These are phyloP conservation scores for Mus minutoides DNA, from an alignment of 2,797 vertebrate genomes.

Conservation along the genomic window DNA sequence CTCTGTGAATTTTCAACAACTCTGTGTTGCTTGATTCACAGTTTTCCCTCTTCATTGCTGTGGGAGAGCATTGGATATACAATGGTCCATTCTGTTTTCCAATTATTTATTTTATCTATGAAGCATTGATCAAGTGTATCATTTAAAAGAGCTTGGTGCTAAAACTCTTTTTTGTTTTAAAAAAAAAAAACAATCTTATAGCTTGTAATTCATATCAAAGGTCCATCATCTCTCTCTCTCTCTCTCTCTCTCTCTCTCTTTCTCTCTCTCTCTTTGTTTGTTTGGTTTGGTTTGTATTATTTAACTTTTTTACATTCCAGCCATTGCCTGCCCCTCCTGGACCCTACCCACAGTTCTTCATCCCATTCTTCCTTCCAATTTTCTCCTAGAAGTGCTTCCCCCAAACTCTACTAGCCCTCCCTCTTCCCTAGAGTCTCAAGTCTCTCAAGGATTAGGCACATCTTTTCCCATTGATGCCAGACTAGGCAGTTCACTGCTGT, in stretches of 20 bases:
- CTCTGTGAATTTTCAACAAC: too few species aligned
- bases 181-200: background rate
- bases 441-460: background rate
- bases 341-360: background rate
- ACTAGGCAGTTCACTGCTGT: background rate
- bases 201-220: background rate
- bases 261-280: too few species aligned
- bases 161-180: background rate
- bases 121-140: background rate
- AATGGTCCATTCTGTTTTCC: background rate
- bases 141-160: background rate
- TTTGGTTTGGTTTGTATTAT: background rate
- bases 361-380: background rate
- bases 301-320: background rate
- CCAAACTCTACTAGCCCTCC: background rate
- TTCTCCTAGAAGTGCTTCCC: too few species aligned
- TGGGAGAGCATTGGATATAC: background rate
- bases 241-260: too few species aligned
- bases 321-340: background rate
- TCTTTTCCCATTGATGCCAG: background rate
- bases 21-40: background rate
- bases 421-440: background rate
- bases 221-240: too few species aligned
- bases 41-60: background rate
- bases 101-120: background rate